These are phyloP conservation scores for Diacarnus erythraeanus DNA, from an alignment of 37 sponge, comb jelly and placozoan genomes.

Conservation along the genomic window DNA sequence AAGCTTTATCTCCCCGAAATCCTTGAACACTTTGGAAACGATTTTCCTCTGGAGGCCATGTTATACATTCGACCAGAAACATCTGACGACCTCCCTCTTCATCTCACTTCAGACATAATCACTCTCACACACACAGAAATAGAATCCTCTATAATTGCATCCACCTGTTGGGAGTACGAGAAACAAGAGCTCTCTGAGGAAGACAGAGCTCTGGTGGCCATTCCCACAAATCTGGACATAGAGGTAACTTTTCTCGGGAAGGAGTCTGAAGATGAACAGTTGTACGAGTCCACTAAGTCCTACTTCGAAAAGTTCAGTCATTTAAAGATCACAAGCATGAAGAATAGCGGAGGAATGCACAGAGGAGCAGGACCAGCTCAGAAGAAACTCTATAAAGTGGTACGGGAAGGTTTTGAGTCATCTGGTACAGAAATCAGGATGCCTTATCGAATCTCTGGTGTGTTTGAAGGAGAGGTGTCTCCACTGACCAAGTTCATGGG, in stretches of 20 bases:
- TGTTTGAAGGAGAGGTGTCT: slow-evolving; percentile 6
- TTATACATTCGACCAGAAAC: neutral
- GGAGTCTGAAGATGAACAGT: slow-evolving; percentile 8
- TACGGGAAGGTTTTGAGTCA: neutral
- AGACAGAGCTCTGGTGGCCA: slow-evolving; percentile 3
- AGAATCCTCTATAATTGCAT: slow-evolving; percentile 21
- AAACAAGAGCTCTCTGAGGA: neutral
- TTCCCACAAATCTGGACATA: slow-evolving; percentile 26
- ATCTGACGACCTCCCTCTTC: neutral
- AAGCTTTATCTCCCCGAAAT: slow-evolving; percentile 26
- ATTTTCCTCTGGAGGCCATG: slow-evolving; percentile 15
- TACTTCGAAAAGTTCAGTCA: slow-evolving; percentile 28
- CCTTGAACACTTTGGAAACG: slow-evolving; percentile 1
- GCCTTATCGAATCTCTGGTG: slow-evolving; percentile 8
- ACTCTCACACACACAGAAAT: slow-evolving; percentile 1
- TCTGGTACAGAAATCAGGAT: slow-evolving; percentile 6
- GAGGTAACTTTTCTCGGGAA: slow-evolving; percentile 9
- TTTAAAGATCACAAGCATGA: slow-evolving; percentile 1
- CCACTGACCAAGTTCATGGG: neutral
- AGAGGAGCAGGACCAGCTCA: slow-evolving; percentile 4
- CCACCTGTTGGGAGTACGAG: slow-evolving; percentile 9
- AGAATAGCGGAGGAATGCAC: neutral
- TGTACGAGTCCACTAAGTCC: slow-evolving; percentile 23
- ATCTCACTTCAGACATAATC: slow-evolving; percentile 4
- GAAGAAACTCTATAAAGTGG: slow-evolving; percentile 2